Percentiles rank a stretch among this genome's conserved stretches.
These are phyloP conservation scores for Peucedramus taeniatus DNA, from an alignment of 2,113 vertebrate genomes.

Conservation along the genomic window DNA sequence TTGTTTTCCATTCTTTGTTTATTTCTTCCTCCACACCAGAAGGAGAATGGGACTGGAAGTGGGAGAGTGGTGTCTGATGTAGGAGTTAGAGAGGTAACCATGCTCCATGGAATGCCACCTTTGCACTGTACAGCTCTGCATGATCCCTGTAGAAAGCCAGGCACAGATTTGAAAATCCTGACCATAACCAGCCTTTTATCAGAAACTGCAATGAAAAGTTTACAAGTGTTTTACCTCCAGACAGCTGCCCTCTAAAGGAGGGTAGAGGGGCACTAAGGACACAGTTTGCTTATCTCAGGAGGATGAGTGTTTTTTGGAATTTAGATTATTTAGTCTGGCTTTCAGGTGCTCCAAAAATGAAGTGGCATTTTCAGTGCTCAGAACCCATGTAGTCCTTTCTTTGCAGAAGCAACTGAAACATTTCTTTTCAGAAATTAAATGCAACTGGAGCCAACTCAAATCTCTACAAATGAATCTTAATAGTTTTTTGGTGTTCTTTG, in stretches of 20 bases:
- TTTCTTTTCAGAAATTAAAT: neutral
- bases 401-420: neutral
- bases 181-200: neutral
- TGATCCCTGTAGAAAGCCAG: neutral
- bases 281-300: neutral
- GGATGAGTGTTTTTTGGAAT: neutral
- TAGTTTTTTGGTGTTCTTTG: neutral
- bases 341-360: neutral
- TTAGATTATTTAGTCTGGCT: neutral
- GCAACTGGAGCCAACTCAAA: neutral
- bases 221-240: rapidly evolving
- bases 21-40: neutral
- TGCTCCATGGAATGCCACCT: neutral
- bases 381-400: neutral
- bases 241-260: neutral
- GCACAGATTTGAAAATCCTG: neutral
- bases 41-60: neutral
- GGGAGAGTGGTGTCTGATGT: neutral
- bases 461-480: neutral
- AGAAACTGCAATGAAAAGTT: neutral
- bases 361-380: neutral
- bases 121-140: neutral
- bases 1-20: neutral
- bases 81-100: neutral
- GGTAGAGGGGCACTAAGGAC: neutral